Evolutionary conservation across 2,797 vertebrate species (phyloP).

Genomic region (Sarcophilus harrisii): DNA sequence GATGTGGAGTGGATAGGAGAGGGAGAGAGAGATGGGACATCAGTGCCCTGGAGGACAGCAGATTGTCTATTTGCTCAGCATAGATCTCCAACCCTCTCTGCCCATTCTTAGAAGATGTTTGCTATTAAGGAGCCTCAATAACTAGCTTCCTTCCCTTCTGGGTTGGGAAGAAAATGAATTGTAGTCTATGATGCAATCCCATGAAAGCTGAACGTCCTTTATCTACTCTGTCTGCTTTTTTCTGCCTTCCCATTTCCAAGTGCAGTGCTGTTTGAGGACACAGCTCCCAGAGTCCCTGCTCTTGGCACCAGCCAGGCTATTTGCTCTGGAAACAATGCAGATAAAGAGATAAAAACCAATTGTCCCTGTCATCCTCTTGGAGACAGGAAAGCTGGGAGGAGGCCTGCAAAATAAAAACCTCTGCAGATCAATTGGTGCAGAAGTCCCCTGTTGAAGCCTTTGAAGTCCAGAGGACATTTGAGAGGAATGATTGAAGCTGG

Average conservation of each 20-base stretch:
- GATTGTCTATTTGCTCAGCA: not conserved
- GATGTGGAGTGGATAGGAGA: not conserved
- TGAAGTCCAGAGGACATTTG: not conserved
- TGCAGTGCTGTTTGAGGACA: not conserved
- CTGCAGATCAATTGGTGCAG: not conserved
- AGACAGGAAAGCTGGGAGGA: slow-evolving; percentile 22
- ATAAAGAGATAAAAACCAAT: slow-evolving; percentile 4
- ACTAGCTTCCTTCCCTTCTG: not conserved
- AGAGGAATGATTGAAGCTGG: slow-evolving; percentile 7
- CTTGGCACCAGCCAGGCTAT: not conserved
- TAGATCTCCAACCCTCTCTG: not conserved
- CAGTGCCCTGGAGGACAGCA: not conserved
- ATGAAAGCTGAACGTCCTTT: slow-evolving; percentile 25
- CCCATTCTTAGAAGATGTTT: not conserved
- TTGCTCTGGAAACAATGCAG: slow-evolving; percentile 25
- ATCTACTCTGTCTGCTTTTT: not conserved
- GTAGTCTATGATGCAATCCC: not conserved
- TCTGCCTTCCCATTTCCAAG: not conserved
- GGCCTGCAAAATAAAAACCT: not conserved
- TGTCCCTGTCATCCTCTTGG: not conserved
- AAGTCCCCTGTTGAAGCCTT: not conserved
- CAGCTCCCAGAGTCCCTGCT: not conserved
- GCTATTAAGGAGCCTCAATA: slow-evolving; percentile 1
- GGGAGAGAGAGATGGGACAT: not conserved
- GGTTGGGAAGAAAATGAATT: not conserved